Conservation (phyloP, 2,113 vertebrate genomes). For the Misgurnus anguillicaudatus region DNA sequence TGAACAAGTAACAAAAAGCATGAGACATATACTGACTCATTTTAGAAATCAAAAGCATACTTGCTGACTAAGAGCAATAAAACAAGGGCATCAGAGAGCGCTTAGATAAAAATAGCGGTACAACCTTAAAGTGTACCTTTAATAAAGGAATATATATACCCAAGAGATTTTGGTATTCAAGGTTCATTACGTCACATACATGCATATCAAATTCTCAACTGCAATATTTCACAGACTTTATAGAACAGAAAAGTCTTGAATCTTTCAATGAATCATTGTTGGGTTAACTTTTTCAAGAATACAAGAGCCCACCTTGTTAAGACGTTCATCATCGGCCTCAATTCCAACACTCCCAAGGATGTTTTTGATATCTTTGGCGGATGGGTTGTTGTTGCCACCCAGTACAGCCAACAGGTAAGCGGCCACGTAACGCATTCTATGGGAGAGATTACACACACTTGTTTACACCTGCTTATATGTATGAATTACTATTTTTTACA, state of each 20-base stretch:
- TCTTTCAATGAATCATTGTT: background rate
- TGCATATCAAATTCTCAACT: background rate
- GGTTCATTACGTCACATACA: too few species aligned
- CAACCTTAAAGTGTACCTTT: too few species aligned
- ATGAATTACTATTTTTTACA: background rate
- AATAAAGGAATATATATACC: too few species aligned
- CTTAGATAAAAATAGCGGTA: background rate
- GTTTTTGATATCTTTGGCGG: constrained; percentile 78
- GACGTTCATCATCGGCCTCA: constrained; percentile 78
- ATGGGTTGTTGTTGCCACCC: constrained; percentile 79
- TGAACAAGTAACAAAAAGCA: background rate
- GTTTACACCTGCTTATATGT: background rate
- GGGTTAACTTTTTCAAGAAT: background rate
- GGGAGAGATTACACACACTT: background rate
- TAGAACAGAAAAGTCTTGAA: too few species aligned
- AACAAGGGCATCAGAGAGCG: background rate
- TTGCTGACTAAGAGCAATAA: background rate
- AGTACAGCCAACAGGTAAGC: constrained; percentile 83
- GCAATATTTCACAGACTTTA: too few species aligned
- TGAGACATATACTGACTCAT: background rate
- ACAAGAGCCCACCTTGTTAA: constrained; percentile 70
- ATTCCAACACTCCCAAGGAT: constrained; percentile 82
- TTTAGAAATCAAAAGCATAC: background rate
- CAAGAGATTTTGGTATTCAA: background rate
- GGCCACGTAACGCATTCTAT: constrained; percentile 88